Base-by-base conservation (phyloP, 2,797 vertebrate genomes). In the Perdix hodgsoniae region DNA sequence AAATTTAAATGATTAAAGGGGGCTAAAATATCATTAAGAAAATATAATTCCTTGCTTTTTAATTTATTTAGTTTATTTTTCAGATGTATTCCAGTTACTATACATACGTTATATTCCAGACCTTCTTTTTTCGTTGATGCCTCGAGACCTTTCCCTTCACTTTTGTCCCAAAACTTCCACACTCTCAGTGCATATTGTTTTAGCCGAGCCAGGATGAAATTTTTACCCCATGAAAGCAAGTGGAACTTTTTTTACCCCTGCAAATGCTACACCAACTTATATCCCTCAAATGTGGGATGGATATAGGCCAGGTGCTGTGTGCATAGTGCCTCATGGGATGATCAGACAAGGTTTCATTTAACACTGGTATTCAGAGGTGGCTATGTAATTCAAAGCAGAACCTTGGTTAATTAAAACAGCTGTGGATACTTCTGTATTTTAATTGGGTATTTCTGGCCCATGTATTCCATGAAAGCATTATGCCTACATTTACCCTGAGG, bases 231-330 rank as follows among this genome's bases (percentile, higher is more conserved):
- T 5, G 52, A 69, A 67, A 85, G 57, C 8, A 82, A 72, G 26
- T 0, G 0, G 9, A 29, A 6, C n/a, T 29, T 4, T 64, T 79
- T 87, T 93, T 2, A 64, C 11, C 5, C 2, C 1, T 44, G 14
- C 11, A 67, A 40, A 64, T 4, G 54, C 83, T 75, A 66, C 26
- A 9, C 2, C 15, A 29, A 45, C 16, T 71, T 86, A 40, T n/a
- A 26, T 49, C 9, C 37, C 29, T 82, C 19, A 44, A 44, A 87
- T 2, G 3, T 31, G 47, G 47, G 47, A 49, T 73, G 31, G 24
- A 40, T 42, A 35, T 18, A 86, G 35, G 45, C 7, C 22, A 57
- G 31, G 29, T 24, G 70, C 26, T 3, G 16, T 24, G 7, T 0
- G 1, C 12, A 4, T 19, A 22, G 21, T 49, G 61, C 19, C 82